These are phyloP conservation scores for Metopolophium dirhodum DNA, from an alignment of 1,140 invertebrate species.

Conservation along the genomic window DNA sequence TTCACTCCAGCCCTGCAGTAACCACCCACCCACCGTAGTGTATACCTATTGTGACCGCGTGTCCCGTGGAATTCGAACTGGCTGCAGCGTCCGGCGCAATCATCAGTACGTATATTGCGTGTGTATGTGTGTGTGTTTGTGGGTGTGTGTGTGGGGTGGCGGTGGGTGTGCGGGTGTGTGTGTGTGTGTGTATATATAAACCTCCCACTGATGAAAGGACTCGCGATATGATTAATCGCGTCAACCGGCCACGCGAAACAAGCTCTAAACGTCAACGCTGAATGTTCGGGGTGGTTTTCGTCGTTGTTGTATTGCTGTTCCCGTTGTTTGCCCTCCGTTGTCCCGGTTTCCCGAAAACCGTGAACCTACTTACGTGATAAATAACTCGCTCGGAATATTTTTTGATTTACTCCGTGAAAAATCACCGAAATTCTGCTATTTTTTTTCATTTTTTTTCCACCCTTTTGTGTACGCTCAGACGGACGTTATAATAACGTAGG, in stretches of 20 bases:
- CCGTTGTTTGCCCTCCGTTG: neutral
- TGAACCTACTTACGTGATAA: neutral
- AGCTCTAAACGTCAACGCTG: neutral
- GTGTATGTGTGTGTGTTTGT: neutral
- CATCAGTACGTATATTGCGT: neutral
- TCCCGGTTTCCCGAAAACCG: neutral
- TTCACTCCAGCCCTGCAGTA: too few species aligned
- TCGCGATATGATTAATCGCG: conserved; percentile 4
- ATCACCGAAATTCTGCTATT: neutral
- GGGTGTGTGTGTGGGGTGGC: neutral
- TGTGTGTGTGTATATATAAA: neutral
- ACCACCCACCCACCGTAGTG: too few species aligned
- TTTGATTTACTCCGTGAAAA: conserved; percentile 10
- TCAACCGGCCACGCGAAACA: neutral
- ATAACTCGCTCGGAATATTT: neutral
- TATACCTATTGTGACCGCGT: neutral
- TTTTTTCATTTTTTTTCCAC: neutral
- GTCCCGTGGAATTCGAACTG: neutral
- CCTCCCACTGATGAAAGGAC: neutral
- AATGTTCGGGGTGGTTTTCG: neutral
- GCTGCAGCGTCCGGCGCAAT: neutral
- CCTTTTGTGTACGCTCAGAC: neutral
- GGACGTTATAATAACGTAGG: neutral
- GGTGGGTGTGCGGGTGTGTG: too few species aligned
- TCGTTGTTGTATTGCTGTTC: neutral